phyloP scores from a whole-genome alignment of 2,113 vertebrate species.

The Pyrgilauda ruficollis region DNA sequence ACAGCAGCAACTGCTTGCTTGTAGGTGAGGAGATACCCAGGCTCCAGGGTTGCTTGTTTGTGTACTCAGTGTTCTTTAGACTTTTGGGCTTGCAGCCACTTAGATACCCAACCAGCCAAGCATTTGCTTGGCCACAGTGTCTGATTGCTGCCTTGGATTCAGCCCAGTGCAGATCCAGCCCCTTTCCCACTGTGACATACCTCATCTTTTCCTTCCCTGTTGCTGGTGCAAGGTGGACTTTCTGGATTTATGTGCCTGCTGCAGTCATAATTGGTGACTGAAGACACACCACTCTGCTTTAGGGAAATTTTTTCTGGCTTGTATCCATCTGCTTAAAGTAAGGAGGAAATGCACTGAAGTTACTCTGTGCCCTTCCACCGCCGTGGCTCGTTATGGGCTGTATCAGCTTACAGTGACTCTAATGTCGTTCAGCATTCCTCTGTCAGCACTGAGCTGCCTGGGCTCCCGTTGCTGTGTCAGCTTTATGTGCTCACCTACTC shows the following conservation, averaged over 20 bases:
- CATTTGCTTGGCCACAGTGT: not conserved
- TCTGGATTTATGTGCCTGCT: not conserved
- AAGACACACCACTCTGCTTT: not conserved
- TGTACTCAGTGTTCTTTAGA: not conserved
- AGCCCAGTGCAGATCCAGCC: not conserved
- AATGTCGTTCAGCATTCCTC: not conserved
- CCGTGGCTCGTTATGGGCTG: accelerated
- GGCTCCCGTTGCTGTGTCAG: not conserved
- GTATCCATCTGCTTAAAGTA: not conserved
- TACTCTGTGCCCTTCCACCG: not conserved
- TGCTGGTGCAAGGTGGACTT: not conserved
- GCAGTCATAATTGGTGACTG: not conserved
- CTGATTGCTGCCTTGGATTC: constrained; percentile 3
- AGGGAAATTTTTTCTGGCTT: not conserved
- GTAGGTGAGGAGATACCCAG: not conserved
- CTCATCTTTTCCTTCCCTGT: not conserved
- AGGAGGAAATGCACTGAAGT: not conserved
- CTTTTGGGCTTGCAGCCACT: constrained; percentile 36
- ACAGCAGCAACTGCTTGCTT: not conserved
- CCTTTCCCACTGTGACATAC: not conserved
- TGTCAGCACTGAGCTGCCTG: not conserved
- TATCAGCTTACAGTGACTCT: not conserved
- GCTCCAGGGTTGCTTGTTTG: not conserved
- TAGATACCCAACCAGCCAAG: not conserved
- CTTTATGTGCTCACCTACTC: not conserved